Conservation (phyloP, 2,797 vertebrate species). For the Poeciliopsis gracilis region DNA sequence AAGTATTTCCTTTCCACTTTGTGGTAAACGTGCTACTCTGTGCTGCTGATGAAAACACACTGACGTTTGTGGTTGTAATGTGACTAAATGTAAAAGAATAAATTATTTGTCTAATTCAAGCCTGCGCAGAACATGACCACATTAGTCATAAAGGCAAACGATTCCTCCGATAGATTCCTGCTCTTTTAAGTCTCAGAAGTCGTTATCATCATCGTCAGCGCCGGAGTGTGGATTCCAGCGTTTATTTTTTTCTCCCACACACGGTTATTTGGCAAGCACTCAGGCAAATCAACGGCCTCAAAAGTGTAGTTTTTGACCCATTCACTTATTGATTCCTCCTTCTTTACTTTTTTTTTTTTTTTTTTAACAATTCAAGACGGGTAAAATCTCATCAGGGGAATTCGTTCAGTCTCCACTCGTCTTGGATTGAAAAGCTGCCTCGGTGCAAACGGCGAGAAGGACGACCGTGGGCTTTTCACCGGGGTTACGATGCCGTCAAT, state of each 20-base stretch:
- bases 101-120: neutral
- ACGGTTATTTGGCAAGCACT: constrained; percentile 9
- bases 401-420: neutral
- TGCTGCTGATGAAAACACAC: neutral
- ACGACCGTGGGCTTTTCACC: neutral
- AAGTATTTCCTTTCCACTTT: neutral
- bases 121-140: neutral
- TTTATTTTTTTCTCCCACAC: neutral
- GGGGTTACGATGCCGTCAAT: neutral
- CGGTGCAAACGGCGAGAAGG: neutral
- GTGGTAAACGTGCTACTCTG: neutral
- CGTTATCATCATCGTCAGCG: neutral
- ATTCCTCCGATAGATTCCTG: neutral
- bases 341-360: neutral
- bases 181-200: constrained; percentile 5
- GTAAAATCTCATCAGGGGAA: neutral
- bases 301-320: neutral
- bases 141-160: neutral
- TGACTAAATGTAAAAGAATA: neutral
- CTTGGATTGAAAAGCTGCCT: neutral
- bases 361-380: neutral
- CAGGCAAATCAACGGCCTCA: constrained; percentile 5
- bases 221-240: neutral
- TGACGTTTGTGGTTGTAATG: neutral
- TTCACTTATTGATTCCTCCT: neutral